phyloP scores from a whole-genome alignment of 2,888 invertebrate genomes.

The Apoda limacodes region DNA sequence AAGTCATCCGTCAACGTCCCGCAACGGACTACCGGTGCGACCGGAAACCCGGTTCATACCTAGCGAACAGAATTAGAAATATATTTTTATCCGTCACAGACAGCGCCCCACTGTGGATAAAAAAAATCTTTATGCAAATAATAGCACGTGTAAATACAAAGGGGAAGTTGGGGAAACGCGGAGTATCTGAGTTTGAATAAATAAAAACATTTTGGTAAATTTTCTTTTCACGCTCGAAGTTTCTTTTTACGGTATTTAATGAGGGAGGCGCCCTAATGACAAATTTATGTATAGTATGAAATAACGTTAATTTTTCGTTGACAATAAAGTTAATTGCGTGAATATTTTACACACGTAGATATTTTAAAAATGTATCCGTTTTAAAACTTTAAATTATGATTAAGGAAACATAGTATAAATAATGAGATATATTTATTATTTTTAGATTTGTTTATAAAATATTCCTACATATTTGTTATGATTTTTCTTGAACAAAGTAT shows the following conservation, averaged over 20 bases:
- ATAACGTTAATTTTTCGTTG: slow-evolving; percentile 13
- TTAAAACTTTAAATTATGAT: too few relatives aligned
- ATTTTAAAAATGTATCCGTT: too few relatives aligned
- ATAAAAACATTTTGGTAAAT: slow-evolving; percentile 7
- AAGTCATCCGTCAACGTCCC: slow-evolving; percentile 57
- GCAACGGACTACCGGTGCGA: slow-evolving; percentile 29
- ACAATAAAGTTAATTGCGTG: too few relatives aligned
- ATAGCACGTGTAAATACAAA: slow-evolving; percentile 62
- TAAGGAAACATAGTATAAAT: too few relatives aligned
- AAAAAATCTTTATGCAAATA: slow-evolving; percentile 66
- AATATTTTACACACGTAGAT: too few relatives aligned
- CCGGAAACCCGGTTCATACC: slow-evolving; percentile 42
- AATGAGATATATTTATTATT: too few relatives aligned
- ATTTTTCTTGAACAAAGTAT: too few relatives aligned
- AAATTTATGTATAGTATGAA: slow-evolving; percentile 23
- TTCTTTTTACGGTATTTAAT: slow-evolving; percentile 19
- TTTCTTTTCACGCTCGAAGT: slow-evolving; percentile 9
- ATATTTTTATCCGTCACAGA: slow-evolving; percentile 61
- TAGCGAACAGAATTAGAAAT: slow-evolving; percentile 62
- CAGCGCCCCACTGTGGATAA: slow-evolving; percentile 39
- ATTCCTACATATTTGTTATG: too few relatives aligned
- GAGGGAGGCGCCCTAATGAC: slow-evolving; percentile 19
- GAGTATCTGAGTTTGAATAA: slow-evolving; percentile 12
- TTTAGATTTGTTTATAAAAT: too few relatives aligned
- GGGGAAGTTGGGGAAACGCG: slow-evolving; percentile 38